Evolutionary conservation across 2,113 vertebrate species (phyloP).

Genomic region (Trematomus loennbergii): DNA sequence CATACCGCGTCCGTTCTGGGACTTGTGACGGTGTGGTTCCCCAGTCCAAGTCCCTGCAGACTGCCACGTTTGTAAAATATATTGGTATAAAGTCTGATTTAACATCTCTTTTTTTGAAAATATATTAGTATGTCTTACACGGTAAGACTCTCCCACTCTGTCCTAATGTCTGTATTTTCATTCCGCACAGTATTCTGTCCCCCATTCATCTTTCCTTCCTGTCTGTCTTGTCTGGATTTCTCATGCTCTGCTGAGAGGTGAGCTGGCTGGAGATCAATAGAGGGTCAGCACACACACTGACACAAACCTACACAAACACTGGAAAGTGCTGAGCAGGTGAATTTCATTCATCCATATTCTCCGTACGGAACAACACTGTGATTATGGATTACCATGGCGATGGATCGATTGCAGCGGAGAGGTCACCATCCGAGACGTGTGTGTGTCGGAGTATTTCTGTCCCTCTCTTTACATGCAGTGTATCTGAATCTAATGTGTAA

Average conservation of each 20-base stretch:
- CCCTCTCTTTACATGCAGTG: neutral
- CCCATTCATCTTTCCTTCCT: slow-evolving; percentile 51
- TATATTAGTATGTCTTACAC: too few species aligned
- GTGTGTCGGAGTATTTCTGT: slow-evolving; percentile 16
- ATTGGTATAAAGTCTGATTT: too few species aligned
- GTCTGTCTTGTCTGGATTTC: slow-evolving; percentile 60
- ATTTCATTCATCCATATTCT: slow-evolving; percentile 79
- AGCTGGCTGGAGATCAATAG: slow-evolving; percentile 72
- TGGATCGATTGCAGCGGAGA: slow-evolving; percentile 44
- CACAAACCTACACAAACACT: slow-evolving; percentile 16
- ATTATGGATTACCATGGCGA: slow-evolving; percentile 64
- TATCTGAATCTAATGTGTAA: neutral
- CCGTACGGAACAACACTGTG: slow-evolving; percentile 53
- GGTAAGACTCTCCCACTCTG: neutral
- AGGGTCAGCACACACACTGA: slow-evolving; percentile 34
- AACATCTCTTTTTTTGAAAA: too few species aligned
- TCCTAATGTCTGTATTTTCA: slow-evolving; percentile 41
- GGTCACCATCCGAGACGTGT: slow-evolving; percentile 45
- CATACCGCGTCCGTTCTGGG: too few species aligned
- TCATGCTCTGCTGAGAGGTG: slow-evolving; percentile 45
- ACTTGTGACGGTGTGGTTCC: too few species aligned
- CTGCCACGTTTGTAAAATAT: too few species aligned
- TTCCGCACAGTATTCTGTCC: slow-evolving; percentile 39
- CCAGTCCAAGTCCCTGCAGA: too few species aligned
- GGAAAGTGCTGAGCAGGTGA: slow-evolving; percentile 74